Evolutionary conservation across 2,113 vertebrate genomes (phyloP).

Genomic region (Carassius auratus): DNA sequence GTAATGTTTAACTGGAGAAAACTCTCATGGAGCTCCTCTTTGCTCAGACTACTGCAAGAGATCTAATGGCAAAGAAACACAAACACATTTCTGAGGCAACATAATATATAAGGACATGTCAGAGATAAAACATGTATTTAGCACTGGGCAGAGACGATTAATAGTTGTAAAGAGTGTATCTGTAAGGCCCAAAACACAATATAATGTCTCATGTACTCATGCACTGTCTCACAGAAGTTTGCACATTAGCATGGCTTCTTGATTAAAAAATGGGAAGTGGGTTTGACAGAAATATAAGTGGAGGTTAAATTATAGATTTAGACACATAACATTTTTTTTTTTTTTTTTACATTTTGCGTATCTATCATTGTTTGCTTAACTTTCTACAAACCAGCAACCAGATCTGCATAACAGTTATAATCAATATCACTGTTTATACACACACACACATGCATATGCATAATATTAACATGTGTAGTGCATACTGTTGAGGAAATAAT

Average conservation of each 20-base stretch:
- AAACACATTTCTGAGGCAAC: slow-evolving; percentile 10
- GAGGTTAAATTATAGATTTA: neutral
- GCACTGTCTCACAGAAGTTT: neutral
- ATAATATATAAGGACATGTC: neutral
- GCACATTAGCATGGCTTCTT: neutral
- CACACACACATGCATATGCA: too few relatives aligned
- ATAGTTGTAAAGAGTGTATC: neutral
- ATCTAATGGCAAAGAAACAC: slow-evolving; percentile 4
- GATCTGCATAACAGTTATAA: too few relatives aligned
- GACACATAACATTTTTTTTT: too few relatives aligned
- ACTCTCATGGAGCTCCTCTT: slow-evolving; percentile 28
- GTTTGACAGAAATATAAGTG: neutral
- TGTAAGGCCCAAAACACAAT: too few relatives aligned
- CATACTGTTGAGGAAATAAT: too few relatives aligned
- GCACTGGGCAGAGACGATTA: neutral
- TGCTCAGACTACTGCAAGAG: slow-evolving; percentile 4
- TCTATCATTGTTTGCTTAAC: too few relatives aligned
- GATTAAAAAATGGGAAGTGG: neutral
- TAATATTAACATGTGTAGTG: too few relatives aligned
- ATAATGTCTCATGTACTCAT: too few relatives aligned
- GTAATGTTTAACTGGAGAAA: slow-evolving; percentile 55
- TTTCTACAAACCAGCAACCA: too few relatives aligned
- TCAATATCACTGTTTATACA: too few relatives aligned
- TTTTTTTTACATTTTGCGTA: too few relatives aligned
- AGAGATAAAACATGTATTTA: neutral